These are phyloP conservation scores for Thunnus maccoyii DNA, from an alignment of 2,113 vertebrate species.

Conservation along the genomic window DNA sequence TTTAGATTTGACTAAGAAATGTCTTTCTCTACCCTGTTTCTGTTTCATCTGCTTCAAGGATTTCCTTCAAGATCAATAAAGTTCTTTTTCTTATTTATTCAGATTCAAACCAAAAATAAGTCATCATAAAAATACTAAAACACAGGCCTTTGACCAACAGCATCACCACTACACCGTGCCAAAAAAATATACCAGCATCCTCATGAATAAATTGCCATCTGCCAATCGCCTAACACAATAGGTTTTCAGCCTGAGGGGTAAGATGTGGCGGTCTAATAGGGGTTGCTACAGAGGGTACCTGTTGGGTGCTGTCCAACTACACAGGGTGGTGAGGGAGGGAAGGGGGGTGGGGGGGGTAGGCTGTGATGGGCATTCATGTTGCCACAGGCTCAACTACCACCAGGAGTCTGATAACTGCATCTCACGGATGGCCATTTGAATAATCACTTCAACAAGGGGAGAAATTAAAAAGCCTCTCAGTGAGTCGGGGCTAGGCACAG, in stretches of 20 bases:
- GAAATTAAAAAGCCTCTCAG: conserved; percentile 84
- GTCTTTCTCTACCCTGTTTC: too few relatives aligned
- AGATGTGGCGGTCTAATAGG: conserved; percentile 73
- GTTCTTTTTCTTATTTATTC: background rate
- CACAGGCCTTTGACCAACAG: conserved; percentile 52
- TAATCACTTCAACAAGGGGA: conserved; percentile 86
- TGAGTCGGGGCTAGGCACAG: conserved; percentile 76
- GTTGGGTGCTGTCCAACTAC: conserved; percentile 74
- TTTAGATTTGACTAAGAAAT: too few relatives aligned
- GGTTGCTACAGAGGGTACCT: conserved; percentile 76
- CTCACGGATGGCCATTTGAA: conserved; percentile 85
- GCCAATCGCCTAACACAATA: conserved; percentile 67
- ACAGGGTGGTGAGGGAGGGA: conserved; percentile 15
- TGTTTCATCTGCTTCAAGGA: too few relatives aligned
- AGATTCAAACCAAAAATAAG: conserved; percentile 51
- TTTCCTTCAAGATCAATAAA: too few relatives aligned
- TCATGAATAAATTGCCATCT: conserved; percentile 70
- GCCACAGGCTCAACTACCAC: conserved; percentile 82
- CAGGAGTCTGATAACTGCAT: conserved; percentile 83
- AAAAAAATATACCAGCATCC: conserved; percentile 51
- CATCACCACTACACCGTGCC: conserved; percentile 44
- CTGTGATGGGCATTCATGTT: conserved; percentile 72
- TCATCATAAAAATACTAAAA: conserved; percentile 51
- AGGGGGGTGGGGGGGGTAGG: background rate
- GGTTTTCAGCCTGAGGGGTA: conserved; percentile 62